Base-by-base conservation (phyloP, 92 coral and sea anemone species). In the Zoanthus sociatus region DNA sequence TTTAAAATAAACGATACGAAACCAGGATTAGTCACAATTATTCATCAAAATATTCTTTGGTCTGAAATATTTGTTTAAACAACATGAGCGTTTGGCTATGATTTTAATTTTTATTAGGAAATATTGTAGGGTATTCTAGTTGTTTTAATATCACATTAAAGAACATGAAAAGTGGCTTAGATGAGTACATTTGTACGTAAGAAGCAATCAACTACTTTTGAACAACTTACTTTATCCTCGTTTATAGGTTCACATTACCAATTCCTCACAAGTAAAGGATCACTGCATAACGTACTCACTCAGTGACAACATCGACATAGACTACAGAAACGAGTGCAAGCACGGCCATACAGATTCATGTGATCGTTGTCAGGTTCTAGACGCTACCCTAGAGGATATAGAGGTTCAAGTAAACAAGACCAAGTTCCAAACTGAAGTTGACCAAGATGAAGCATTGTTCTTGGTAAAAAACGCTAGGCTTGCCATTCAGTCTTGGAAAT, bases 401-500 rank as follows among this genome's bases (percentile, higher is more conserved):
- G 48, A 21, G 18, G 18, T 15, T 14, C 6, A 21, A 71, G 76
- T 15, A 1, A 33, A 71, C 61, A 14, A 79, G 68, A 47, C 31
- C 76, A 5, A 81, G 46, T 12, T 88, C 71, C 53, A 63, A 83
- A 48, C 37, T 48, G 17, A 86, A 68, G 92, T 84, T 37, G 90
- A 88, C 45, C 60, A 45, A 37, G 92, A 92, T 31, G 92, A 92
- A 66, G 89, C 90, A 6, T 14, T 91, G 2, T 91, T 47, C 46
- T 33, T 78, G n/a, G 2, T 84, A n/a, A 53, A 78, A 69, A 21
- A 53, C 30, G 87, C 86, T 1, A 79, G 66, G 72, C 76, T 73
- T 61, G 92, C 94, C 73, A 85, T 74, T 81, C 88, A 84, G 53
- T 74, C 83, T 9, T 75, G 88, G 83, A 85, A 85, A 75, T 72